Base-by-base conservation (phyloP, 35 echinoderm and acorn worm genomes). In the Apostichopus parvimensis region DNA sequence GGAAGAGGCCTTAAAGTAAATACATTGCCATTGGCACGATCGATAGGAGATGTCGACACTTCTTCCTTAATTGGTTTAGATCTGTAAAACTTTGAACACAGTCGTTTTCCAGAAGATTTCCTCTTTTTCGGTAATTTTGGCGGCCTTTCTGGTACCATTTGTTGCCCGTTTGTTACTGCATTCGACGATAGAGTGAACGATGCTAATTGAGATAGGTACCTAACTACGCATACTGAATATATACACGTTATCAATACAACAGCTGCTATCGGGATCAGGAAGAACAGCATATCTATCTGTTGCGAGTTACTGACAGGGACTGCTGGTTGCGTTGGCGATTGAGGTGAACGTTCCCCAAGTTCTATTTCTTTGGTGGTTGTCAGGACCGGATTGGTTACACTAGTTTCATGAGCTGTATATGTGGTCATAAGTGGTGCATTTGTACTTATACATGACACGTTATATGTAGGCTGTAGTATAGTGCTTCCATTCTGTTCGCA, bases 221-320 rank as follows among this genome's bases (percentile, higher is more conserved):
- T 79, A 12, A 79, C 22, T 1, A 79, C 6, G 21, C 22, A 79
- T 28, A 28, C 78, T 79, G 78, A 79, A 24, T 15, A 53, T 12
- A 79, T 24, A 79, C 78, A 79, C 64, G 64, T 68, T 68, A 68
- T 68, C 64, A 68, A 68, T 68, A 68, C 64, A 68, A 68, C 11
- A 13, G 17, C 64, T 13, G 17, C 64, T 13, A 17, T 7, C 10
- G 17, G 11, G 64, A 68, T 24, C 1, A 53, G 78, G 17, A 68
- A 65, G 62, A 65, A 34, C 28, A 34, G 28, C 28, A 34, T 34
- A 34, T 34, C 28, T 34, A 34, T 34, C 28, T 34, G 1, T 34
- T 34, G 28, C 28, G 28, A 34, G 28, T 34, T 34, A 34, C 28
- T 34, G 28, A 1, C 28, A 34, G 28, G 28, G 0, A 34, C 28